Evolutionary conservation across 1,140 invertebrate genomes (phyloP).

Genomic region (Danaus melanippus): DNA sequence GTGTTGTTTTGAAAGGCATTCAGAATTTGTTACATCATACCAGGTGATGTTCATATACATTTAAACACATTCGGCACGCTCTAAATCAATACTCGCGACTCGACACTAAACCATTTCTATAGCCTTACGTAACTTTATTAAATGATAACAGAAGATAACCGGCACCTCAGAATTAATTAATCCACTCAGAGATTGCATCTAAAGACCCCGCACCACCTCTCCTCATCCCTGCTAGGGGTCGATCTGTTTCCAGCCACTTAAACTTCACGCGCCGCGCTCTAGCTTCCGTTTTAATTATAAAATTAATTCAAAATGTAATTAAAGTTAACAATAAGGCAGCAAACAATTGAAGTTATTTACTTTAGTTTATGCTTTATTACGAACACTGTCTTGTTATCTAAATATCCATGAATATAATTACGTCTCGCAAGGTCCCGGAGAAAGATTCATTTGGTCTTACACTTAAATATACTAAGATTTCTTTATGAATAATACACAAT

Average conservation of each 20-base stretch:
- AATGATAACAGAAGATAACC: constrained; percentile 69
- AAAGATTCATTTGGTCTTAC: too few species aligned
- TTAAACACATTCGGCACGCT: constrained; percentile 35
- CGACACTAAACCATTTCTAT: constrained; percentile 33
- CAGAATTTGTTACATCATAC: constrained; percentile 67
- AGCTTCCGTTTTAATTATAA: constrained; percentile 73
- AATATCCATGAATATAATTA: too few species aligned
- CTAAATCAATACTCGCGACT: constrained; percentile 13
- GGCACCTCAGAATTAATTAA: constrained; percentile 72
- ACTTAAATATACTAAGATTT: too few species aligned
- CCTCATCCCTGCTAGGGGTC: constrained; percentile 44
- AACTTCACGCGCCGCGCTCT: constrained; percentile 69
- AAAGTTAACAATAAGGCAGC: constrained; percentile 71
- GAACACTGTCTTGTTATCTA: constrained; percentile 11
- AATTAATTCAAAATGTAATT: constrained; percentile 73
- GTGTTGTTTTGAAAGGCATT: constrained; percentile 70
- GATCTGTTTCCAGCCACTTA: constrained; percentile 71
- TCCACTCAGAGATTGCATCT: constrained; percentile 71
- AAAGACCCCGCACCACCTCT: constrained; percentile 50
- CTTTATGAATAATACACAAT: too few species aligned
- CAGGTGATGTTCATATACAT: constrained; percentile 62
- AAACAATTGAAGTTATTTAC: constrained; percentile 72
- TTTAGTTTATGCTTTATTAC: constrained; percentile 67
- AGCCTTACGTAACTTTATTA: constrained; percentile 61
- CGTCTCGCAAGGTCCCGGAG: too few species aligned